Conservation (phyloP, 1,140 invertebrate species). For the Drosophila quadrilineata region DNA sequence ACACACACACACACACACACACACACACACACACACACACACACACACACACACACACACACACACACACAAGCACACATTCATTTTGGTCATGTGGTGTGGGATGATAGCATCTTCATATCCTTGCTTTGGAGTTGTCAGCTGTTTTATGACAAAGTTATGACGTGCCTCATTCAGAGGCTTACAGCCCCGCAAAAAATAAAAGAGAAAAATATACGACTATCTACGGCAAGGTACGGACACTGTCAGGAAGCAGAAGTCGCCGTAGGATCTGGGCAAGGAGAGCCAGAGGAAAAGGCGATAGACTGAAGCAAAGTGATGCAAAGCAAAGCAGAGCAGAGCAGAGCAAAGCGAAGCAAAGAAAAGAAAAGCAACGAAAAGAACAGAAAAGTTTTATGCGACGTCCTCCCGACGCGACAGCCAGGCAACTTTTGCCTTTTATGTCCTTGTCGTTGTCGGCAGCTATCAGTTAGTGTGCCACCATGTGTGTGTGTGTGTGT, state of each 20-base stretch:
- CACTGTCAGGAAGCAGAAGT: slow-evolving; percentile 11
- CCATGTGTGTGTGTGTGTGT: slow-evolving; percentile 13
- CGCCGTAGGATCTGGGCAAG: too few species aligned
- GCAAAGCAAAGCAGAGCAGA: neutral
- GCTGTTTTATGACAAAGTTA: slow-evolving; percentile 74
- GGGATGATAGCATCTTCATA: slow-evolving; percentile 44
- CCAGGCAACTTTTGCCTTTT: slow-evolving; percentile 56
- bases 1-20: neutral
- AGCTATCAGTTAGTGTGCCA: slow-evolving; percentile 50
- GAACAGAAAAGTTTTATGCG: slow-evolving; percentile 42
- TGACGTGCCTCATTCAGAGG: slow-evolving; percentile 70
- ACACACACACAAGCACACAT: neutral
- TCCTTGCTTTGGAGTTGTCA: slow-evolving; percentile 55
- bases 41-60: slow-evolving; percentile 1
- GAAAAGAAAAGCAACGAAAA: neutral
- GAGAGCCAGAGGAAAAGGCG: neutral
- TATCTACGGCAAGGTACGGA: slow-evolving; percentile 28
- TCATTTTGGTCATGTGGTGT: neutral
- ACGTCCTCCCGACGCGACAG: slow-evolving; percentile 10
- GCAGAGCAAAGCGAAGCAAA: neutral
- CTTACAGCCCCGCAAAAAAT: slow-evolving; percentile 34
- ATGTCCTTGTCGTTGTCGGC: slow-evolving; percentile 61
- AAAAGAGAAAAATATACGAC: too few species aligned
- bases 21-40: neutral
- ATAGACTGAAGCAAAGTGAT: neutral